These are phyloP conservation scores for Parnassius orleans DNA, from an alignment of 2,888 invertebrate species.

Conservation along the genomic window DNA sequence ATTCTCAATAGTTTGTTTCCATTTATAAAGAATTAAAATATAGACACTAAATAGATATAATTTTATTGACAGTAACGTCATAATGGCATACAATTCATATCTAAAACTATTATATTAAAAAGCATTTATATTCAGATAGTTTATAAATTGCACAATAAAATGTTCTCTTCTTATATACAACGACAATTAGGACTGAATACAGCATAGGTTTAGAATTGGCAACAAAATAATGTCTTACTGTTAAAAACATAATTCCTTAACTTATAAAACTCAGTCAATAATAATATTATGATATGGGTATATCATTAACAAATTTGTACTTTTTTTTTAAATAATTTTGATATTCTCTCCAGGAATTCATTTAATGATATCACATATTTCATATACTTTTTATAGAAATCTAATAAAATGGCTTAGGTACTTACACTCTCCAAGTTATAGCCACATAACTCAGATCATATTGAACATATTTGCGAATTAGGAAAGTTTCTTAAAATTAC, in stretches of 20 bases:
- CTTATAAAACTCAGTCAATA: constrained; percentile 18
- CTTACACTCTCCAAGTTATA: constrained; percentile 17
- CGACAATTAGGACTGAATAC: constrained; percentile 9
- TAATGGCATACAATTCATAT: constrained; percentile 35
- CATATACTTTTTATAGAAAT: constrained; percentile 5
- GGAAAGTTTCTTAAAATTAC: constrained; percentile 19
- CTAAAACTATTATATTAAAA: constrained; percentile 25
- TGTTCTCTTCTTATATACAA: constrained; percentile 25
- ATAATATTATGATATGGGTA: constrained; percentile 24
- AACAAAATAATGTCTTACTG: background rate
- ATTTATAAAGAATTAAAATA: background rate
- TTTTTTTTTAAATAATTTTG: constrained; percentile 30
- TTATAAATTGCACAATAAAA: constrained; percentile 29
- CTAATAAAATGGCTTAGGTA: constrained; percentile 5
- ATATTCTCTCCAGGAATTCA: constrained; percentile 9
- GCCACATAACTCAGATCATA: constrained; percentile 13
- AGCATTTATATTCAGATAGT: constrained; percentile 25
- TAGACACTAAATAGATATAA: constrained; percentile 9
- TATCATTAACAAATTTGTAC: constrained; percentile 31
- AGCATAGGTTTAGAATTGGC: background rate
- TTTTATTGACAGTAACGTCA: constrained; percentile 33
- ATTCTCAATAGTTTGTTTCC: no score
- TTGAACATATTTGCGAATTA: constrained; percentile 6
- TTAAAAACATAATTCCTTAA: constrained; percentile 23
- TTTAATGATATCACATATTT: constrained; percentile 31